Evolutionary conservation across 2,888 invertebrate species (phyloP), one percentile per base, ranked within the genome.

Genomic region (Drosophila kambysellisi): DNA sequence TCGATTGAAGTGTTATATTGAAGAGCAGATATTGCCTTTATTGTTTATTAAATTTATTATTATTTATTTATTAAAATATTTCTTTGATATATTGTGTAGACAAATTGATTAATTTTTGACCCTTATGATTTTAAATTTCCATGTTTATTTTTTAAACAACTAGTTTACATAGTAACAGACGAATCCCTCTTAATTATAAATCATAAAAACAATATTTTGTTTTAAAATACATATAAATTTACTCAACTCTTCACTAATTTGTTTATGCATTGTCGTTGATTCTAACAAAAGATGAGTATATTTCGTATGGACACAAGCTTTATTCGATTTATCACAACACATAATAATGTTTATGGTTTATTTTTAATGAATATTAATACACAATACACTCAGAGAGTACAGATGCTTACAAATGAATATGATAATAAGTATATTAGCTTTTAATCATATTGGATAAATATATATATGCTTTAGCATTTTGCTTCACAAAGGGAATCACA

Each of bases 401-500:
- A 39, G 37, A 25, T 73, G 63, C 17, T 39, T 56, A 8, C 29
- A 20, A 29, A n/a, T 30, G 1, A 15, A 51, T 25, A 35, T 56
- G 41, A 33, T 35, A 53, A 4, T 68, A 53, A 61, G 73, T 43
- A 78, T 32, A 50, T 60, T 41, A 51, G 63, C 53, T 32, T 62
- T 72, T 58, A 50, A 53, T 30, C 15, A 46, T 61, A 51, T 39
- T 57, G 17, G 37, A n/a, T 57, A 17, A 5, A 53, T 51, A 54
- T 29, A 51, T 57, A 57, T 57, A 57, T 70, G 70, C 51, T 64
- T 56, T 46, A 67, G 72, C 62, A 60, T 65, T 76, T 72, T 73
- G 51, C 58, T 89, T 84, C 68, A 82, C 72, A 82, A 73, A 70
- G 79, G 66, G 73, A 76, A 84, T 84, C 84, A 84, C 84, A 84